Evolutionary conservation across 2,888 invertebrate genomes (phyloP), one percentile per base, ranked within the genome.

Genomic region (Ormyrus thymus): DNA sequence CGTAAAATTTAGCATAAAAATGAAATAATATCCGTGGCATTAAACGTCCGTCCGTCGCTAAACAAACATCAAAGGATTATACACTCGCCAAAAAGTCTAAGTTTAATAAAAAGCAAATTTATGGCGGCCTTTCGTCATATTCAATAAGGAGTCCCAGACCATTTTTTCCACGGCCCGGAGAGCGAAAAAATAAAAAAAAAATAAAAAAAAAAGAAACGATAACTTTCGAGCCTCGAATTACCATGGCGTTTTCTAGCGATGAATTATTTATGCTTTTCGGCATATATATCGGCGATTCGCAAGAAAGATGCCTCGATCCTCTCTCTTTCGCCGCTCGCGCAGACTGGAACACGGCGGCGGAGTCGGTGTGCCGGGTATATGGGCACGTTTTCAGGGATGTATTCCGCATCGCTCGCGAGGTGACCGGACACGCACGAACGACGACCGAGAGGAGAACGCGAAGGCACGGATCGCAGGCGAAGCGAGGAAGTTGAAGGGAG

Each of bases 81-180:
- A 59, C 50, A 56, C 64, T 43, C 46, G 65, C 64, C 53, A 53
- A 71, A 73, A 71, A 65, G 46, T 75, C 79, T 71, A 79, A 79
- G 61, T 79, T 79, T 71, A 71, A 79, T 79, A 79, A 79, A 79
- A 79, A 79, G 72, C 68, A 72, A 79, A 79, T 79, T 79, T 79
- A 79, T 79, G 79, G 76, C 71, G 50, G 51, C 55, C 74, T 75
- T 58, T 59, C 70, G 70, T 76, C 72, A 66, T 68, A 76, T 79
- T 79, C 76, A 79, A 79, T 76, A 72, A 76, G 79, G 66, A 59
- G 15, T 65, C 8, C 64, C 58, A 48, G 48, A 68, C 29, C 29
- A 29, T 29, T 29, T 29, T 29, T 29, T 29, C 29, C 29, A 29
- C 29, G 29, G 29, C 29, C 29, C 29, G 29, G 29, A 29, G 29